Conservation (phyloP, 2,113 vertebrate species). For the Chaetura pelagica region DNA sequence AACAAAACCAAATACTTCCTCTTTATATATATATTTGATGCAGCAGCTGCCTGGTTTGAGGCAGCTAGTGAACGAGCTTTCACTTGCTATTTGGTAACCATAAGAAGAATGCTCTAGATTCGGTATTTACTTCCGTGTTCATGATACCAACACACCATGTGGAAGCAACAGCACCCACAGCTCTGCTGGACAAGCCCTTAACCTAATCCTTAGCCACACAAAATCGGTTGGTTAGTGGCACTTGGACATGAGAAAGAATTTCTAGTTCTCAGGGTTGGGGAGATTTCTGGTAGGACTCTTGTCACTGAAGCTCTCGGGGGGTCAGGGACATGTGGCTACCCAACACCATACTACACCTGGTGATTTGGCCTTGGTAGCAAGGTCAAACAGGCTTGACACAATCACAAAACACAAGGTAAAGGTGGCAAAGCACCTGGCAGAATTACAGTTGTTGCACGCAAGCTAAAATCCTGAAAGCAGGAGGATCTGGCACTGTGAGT, state of each 20-base stretch:
- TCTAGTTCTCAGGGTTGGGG: background rate
- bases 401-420: background rate
- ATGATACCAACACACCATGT: background rate
- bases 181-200: background rate
- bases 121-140: background rate
- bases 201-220: background rate
- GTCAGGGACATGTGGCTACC: background rate
- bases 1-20: background rate
- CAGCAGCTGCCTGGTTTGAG: background rate
- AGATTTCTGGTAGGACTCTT: background rate
- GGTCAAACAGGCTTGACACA: background rate
- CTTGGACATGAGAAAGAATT: background rate
- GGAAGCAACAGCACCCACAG: background rate
- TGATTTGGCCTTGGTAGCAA: background rate
- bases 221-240: background rate
- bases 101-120: background rate
- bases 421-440: background rate
- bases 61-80: background rate
- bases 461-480: background rate
- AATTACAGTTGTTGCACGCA: background rate
- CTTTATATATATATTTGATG: background rate
- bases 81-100: background rate
- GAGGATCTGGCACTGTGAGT: background rate
- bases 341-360: background rate
- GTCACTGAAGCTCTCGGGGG: accelerated